These are phyloP conservation scores for Lydus trimaculatus DNA, from an alignment of 2,888 invertebrate species.

Conservation along the genomic window DNA sequence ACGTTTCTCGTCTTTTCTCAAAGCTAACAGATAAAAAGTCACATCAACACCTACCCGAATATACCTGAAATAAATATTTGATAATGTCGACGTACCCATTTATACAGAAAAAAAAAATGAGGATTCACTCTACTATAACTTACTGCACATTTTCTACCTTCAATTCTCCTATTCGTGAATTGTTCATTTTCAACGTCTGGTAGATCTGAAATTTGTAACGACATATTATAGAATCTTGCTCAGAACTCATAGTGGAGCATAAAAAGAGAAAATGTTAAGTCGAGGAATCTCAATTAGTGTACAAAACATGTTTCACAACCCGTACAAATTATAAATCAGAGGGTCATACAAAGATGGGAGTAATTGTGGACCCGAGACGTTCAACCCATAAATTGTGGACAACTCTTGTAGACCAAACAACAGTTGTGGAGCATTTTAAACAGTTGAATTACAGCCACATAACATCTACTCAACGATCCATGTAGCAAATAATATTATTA, in stretches of 20 bases:
- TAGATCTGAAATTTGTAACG: conserved; percentile 24
- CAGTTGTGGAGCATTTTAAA: conserved; percentile 18
- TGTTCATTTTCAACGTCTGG: conserved; percentile 63
- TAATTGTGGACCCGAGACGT: no score
- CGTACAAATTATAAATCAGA: no score
- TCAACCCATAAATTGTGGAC: no score
- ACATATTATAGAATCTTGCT: background rate
- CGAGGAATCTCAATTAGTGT: no score
- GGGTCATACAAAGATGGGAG: no score
- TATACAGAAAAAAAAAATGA: no score
- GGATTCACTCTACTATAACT: conserved; percentile 45
- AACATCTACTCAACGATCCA: conserved; percentile 20
- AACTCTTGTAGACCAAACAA: no score
- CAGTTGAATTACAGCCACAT: conserved; percentile 21
- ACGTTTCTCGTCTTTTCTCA: conserved; percentile 63
- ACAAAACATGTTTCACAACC: no score
- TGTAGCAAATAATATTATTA: background rate
- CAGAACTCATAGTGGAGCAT: background rate
- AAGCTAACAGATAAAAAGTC: conserved; percentile 64
- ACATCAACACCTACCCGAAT: conserved; percentile 62
- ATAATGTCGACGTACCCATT: no score
- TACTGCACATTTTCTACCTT: conserved; percentile 75
- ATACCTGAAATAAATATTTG: conserved; percentile 43
- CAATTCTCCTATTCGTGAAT: conserved; percentile 69
- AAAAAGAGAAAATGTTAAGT: no score